phyloP scores from a whole-genome alignment of 2,797 vertebrate genomes.

The Cyprinella venusta region DNA sequence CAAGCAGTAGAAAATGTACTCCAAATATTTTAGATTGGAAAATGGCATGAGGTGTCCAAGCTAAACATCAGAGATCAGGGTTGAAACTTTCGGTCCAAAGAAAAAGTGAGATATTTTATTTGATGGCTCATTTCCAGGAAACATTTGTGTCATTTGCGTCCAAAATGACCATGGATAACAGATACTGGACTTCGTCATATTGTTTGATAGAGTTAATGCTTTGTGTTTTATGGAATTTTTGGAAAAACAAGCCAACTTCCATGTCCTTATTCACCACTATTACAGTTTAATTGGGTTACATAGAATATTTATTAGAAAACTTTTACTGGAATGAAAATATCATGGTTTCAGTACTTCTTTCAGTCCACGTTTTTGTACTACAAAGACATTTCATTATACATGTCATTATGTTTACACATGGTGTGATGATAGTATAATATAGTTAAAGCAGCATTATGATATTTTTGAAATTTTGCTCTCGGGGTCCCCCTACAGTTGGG shows the following conservation, averaged over 20 bases:
- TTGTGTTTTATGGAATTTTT: neutral
- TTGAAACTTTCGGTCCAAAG: neutral
- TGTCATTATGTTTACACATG: neutral
- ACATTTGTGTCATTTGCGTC: constrained; percentile 7
- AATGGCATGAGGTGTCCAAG: neutral
- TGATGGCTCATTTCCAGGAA: neutral
- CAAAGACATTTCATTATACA: neutral
- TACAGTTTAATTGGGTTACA: neutral
- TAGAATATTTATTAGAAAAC: neutral
- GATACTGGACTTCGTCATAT: neutral
- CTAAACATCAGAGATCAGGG: neutral
- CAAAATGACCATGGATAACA: neutral
- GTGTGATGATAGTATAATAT: neutral
- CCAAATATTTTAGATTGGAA: neutral
- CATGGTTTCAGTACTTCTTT: neutral
- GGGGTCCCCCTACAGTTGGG: too few relatives aligned
- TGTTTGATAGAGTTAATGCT: neutral
- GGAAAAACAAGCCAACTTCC: neutral
- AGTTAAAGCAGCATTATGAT: too few relatives aligned
- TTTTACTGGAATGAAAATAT: neutral
- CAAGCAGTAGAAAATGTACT: constrained; percentile 6
- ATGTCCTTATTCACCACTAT: neutral
- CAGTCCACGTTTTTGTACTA: neutral
- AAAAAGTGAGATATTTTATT: neutral
- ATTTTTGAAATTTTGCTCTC: too few relatives aligned